phyloP scores from a whole-genome alignment of 2,113 vertebrate species.

The Picathartes gymnocephalus region DNA sequence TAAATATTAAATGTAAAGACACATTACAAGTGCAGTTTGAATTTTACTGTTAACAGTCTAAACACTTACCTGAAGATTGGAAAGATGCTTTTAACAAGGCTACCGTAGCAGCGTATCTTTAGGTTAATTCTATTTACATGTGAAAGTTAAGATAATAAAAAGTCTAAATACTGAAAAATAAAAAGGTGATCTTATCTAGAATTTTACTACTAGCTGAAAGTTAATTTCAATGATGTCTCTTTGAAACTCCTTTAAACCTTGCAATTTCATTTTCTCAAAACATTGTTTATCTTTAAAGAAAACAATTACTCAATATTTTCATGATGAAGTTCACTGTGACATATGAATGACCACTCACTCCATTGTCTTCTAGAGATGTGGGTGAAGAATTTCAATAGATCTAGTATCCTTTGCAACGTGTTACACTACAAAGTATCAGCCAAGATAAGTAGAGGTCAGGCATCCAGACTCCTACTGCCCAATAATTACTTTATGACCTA shows the following conservation, averaged over 20 bases:
- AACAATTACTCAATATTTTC: neutral
- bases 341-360: neutral
- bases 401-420: neutral
- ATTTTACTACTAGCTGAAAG: neutral
- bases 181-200: neutral
- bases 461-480: neutral
- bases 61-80: neutral
- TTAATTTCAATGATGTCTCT: neutral
- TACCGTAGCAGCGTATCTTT: neutral
- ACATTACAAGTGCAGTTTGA: neutral
- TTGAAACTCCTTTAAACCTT: neutral
- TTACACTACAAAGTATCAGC: neutral
- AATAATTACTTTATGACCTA: neutral
- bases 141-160: neutral
- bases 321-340: neutral
- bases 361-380: neutral
- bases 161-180: neutral
- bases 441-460: neutral
- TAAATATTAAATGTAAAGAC: neutral
- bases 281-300: constrained; percentile 10
- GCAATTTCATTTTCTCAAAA: neutral
- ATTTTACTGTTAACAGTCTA: neutral
- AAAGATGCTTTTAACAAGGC: neutral
- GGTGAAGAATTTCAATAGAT: neutral
- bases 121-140: neutral